Base-by-base conservation (phyloP, 2,888 invertebrate species). In the Sesamia inferens region DNA sequence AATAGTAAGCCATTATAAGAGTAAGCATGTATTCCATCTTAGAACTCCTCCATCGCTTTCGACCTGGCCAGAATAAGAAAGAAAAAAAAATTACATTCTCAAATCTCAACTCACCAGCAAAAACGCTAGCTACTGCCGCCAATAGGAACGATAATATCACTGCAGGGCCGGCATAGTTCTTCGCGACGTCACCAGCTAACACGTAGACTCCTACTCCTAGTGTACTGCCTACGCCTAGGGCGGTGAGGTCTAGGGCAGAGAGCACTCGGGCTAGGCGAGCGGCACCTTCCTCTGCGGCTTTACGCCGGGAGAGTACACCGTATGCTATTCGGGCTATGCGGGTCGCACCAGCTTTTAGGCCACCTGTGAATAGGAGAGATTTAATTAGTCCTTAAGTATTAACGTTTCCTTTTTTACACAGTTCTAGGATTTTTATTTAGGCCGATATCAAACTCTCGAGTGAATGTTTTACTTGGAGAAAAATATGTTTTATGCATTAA, bases 201-300 rank as follows among this genome's bases (percentile, higher is more conserved):
- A 99, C 99, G 90, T 99, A 99, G 58, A 99, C 98, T 0, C 99
- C 99, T 5, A 99, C 98, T 0, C 99, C 99, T 19, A 99, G 97
- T 0, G 98, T 98, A 79, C 98, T 98, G 57, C 98, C 98, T 42
- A 98, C 97, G 0, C 97, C 99, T 57, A 99, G 93, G 0, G 98
- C 98, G 0, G 98, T 99, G 65, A 99, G 96, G 93, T 99, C 99
- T 16, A 99, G 93, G 0, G 98, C 98, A 0, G 97, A 97, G 5
- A 99, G 96, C 68, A 98, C 98, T 84, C 98, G 96, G 14, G 97
- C 97, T 54, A 98, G 93, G 74, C 96, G 85, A 0, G 95, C 95
- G 2, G 89, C 96, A 0, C 96, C 96, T 76, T 96, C 96, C 63
- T 95, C 96, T 0, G 96, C 95, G 0, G 93, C 94, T 76, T 96